Conservation (phyloP, 1,140 invertebrate genomes). For the Brachionus rubens region DNA sequence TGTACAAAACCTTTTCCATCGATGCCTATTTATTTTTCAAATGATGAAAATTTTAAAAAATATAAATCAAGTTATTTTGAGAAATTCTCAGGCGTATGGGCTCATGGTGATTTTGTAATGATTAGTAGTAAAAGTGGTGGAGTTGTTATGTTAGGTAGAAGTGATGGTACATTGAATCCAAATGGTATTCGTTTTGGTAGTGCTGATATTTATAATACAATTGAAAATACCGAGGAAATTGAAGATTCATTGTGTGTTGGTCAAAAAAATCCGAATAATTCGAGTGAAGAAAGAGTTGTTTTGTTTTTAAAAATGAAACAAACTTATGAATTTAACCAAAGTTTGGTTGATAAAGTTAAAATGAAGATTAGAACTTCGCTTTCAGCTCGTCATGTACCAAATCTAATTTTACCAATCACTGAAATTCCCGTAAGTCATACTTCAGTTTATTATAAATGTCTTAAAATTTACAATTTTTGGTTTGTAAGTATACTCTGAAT, state of each 20-base stretch:
- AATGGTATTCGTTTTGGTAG: conserved; percentile 67
- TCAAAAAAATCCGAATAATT: conserved; percentile 52
- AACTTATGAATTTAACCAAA: conserved; percentile 55
- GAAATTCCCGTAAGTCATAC: conserved; percentile 63
- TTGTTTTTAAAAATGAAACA: conserved; percentile 64
- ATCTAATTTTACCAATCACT: conserved; percentile 59
- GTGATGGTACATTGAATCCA: conserved; percentile 67
- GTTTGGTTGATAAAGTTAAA: conserved; percentile 58
- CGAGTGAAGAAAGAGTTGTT: conserved; percentile 64
- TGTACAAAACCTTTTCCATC: conserved; percentile 66
- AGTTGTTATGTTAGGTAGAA: conserved; percentile 65
- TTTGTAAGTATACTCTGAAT: conserved; percentile 63
- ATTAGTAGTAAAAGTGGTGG: conserved; percentile 64
- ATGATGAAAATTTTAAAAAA: conserved; percentile 62
- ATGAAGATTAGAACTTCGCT: conserved; percentile 60
- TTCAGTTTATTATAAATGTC: no score
- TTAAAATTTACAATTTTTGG: no score
- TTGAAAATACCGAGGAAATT: conserved; percentile 62
- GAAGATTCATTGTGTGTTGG: conserved; percentile 65
- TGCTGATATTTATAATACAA: conserved; percentile 67
- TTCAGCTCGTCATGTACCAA: conserved; percentile 64
- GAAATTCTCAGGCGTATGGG: conserved; percentile 63
- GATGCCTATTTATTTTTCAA: conserved; percentile 66
- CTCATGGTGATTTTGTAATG: conserved; percentile 66
- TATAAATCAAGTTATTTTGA: conserved; percentile 66